Percentiles rank a stretch among this genome's conserved stretches.
phyloP scores from a whole-genome alignment of 2,113 vertebrate genomes.

The Carassius carassius region DNA sequence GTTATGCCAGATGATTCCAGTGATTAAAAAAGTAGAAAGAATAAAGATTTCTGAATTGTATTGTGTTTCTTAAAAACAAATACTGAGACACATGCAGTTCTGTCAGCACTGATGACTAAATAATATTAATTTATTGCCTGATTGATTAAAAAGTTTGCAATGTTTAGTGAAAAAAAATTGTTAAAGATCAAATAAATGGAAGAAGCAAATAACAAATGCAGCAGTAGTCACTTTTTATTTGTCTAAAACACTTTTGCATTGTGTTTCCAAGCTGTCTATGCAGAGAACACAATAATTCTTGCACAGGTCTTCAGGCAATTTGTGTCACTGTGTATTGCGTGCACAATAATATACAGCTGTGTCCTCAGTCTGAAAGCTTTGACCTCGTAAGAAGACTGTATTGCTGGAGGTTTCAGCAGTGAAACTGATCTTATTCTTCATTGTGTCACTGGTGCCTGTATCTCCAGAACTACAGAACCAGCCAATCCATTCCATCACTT shows the following conservation, averaged over 20 bases:
- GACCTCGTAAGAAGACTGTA: background rate
- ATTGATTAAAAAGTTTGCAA: background rate
- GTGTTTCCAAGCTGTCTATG: background rate
- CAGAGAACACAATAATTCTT: background rate
- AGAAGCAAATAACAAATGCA: background rate
- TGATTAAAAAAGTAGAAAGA: no score
- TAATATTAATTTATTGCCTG: background rate
- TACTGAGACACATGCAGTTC: background rate
- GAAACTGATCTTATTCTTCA: conserved; percentile 3
- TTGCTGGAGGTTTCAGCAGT: background rate
- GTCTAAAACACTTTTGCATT: background rate
- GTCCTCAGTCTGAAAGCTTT: conserved; percentile 40
- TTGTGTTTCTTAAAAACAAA: background rate
- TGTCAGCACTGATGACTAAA: background rate
- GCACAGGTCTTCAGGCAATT: background rate
- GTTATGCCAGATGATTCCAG: no score
- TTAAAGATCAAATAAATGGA: background rate
- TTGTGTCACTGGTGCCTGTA: background rate
- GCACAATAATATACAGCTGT: conserved; percentile 53
- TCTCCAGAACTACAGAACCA: background rate
- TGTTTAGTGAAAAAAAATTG: background rate
- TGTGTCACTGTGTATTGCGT: conserved; percentile 19
- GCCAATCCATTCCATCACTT: conserved; percentile 22
- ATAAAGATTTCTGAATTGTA: no score
- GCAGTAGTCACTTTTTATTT: background rate